Conservation (phyloP, 2,113 vertebrate genomes). For the Podilymbus podiceps region DNA sequence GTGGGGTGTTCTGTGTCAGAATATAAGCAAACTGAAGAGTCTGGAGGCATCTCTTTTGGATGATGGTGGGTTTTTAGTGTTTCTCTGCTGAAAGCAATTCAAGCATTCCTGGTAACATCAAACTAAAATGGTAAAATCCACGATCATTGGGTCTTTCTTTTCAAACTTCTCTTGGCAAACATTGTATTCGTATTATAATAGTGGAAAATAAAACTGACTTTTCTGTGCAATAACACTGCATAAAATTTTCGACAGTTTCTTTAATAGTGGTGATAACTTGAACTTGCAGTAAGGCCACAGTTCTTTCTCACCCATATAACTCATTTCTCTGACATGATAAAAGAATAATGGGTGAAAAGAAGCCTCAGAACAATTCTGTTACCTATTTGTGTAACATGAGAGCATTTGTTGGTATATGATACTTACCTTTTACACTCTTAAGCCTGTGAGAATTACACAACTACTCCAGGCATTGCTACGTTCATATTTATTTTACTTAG, state of each 20-base stretch:
- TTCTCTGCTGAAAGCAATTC: background rate
- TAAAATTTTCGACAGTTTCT: background rate
- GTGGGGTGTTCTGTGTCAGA: background rate
- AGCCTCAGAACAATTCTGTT: background rate
- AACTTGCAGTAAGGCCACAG: background rate
- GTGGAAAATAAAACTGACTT: background rate
- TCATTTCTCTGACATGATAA: background rate
- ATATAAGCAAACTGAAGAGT: background rate
- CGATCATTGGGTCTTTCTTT: background rate
- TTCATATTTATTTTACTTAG: accelerated
- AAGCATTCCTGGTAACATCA: background rate
- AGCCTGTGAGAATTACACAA: background rate
- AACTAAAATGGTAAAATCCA: background rate
- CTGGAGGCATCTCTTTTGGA: background rate
- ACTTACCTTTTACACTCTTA: background rate
- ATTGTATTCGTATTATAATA: background rate
- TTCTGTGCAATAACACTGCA: background rate
- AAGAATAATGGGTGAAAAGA: background rate
- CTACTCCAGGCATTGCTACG: background rate
- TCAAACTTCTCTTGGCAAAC: background rate
- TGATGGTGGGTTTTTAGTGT: background rate
- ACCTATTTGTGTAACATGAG: background rate
- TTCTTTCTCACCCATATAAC: background rate
- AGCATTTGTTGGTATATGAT: background rate
- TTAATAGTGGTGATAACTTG: background rate